Evolutionary conservation across 2,113 vertebrate genomes (phyloP).

Genomic region (Poicephalus meyeri): DNA sequence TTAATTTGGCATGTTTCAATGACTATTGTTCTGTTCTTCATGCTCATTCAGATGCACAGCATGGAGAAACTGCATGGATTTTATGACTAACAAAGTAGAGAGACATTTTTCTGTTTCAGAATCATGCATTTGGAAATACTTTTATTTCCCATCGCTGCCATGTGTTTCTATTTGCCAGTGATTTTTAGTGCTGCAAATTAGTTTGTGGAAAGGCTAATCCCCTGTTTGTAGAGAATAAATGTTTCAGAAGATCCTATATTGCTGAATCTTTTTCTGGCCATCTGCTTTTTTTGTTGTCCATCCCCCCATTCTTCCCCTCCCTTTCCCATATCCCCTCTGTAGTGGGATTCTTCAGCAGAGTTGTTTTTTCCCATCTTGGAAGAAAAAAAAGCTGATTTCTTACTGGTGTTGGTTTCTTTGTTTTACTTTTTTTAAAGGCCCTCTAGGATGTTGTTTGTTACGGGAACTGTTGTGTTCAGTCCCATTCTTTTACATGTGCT

Average conservation of each 20-base stretch:
- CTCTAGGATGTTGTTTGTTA: background rate
- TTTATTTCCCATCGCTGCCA: background rate
- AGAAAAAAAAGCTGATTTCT: background rate
- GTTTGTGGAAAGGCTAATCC: background rate
- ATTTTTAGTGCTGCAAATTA: background rate
- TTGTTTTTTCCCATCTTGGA: background rate
- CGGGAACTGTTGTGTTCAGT: background rate
- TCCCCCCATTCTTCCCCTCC: background rate
- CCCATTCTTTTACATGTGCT: background rate
- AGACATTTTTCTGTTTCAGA: background rate
- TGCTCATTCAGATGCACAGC: background rate
- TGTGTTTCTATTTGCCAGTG: background rate
- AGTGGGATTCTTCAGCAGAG: background rate
- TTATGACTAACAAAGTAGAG: background rate
- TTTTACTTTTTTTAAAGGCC: background rate
- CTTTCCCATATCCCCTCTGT: background rate
- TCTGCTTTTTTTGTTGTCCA: background rate
- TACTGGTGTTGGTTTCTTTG: background rate
- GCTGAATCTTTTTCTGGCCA: background rate
- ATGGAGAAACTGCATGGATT: background rate
- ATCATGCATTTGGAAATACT: background rate
- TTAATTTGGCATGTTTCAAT: slow-evolving; percentile 10
- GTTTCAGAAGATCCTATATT: background rate
- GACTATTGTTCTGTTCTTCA: background rate
- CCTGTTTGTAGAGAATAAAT: background rate